Evolutionary conservation across 1,140 invertebrate genomes (phyloP).

Genomic region (Drosophila pandora): DNA sequence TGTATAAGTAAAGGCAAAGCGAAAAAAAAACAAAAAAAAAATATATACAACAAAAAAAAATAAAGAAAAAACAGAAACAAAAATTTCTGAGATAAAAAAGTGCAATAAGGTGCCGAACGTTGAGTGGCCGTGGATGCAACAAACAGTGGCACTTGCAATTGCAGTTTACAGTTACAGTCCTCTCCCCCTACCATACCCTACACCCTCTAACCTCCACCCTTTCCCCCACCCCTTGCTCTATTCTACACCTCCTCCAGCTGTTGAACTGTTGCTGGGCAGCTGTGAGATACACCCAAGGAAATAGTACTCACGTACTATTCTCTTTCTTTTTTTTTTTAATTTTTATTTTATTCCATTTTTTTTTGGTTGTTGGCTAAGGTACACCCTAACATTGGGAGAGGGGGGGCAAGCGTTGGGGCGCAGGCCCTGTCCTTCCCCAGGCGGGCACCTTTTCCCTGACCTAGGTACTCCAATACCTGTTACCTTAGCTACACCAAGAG

Average conservation of each 20-base stretch:
- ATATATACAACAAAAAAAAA: constrained; percentile 10
- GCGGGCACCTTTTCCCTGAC: constrained; percentile 1
- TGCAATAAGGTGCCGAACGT: constrained; percentile 68
- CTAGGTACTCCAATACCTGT: constrained; percentile 4
- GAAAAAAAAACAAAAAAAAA: constrained; percentile 39
- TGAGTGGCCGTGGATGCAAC: constrained; percentile 11
- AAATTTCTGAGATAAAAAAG: constrained; percentile 69
- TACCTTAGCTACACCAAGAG: constrained; percentile 1
- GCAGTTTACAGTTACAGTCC: constrained; percentile 5
- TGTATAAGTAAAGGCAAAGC: constrained; percentile 59
- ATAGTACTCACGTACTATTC: background rate
- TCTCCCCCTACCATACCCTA: background rate
- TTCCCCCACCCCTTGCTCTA: background rate
- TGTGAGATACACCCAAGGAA: constrained; percentile 1
- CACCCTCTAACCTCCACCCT: no score
- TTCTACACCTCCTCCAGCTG: background rate
- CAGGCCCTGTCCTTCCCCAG: background rate
- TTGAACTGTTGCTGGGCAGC: background rate
- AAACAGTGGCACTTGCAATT: background rate
- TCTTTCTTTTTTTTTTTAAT: background rate
- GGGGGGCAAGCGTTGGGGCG: no score
- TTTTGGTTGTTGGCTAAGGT: background rate
- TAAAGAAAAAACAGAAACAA: constrained; percentile 34
- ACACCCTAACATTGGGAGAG: background rate
- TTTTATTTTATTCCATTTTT: background rate